A percentile compares a stretch with the other conserved stretches of the same genome.
These are phyloP conservation scores for Smutsia temminckii DNA, from an alignment of 2,797 vertebrate species.

Conservation along the genomic window DNA sequence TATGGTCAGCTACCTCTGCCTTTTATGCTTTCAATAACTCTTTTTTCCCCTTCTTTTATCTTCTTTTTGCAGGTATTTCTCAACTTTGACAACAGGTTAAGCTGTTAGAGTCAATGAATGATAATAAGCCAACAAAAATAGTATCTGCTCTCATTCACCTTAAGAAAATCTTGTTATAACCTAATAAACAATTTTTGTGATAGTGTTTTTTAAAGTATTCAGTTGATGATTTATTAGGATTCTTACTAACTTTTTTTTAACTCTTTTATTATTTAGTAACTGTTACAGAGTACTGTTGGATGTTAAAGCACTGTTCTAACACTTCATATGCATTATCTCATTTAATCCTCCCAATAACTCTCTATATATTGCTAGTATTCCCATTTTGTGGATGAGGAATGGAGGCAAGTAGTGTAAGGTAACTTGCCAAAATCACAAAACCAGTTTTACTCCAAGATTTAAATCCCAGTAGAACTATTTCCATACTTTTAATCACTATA, in stretches of 20 bases:
- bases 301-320: neutral
- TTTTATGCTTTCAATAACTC: neutral
- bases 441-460: neutral
- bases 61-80: constrained; percentile 5
- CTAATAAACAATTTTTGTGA: constrained; percentile 20
- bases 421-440: constrained; percentile 6
- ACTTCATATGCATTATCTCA: neutral
- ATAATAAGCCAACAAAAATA: neutral
- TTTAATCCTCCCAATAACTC: constrained; percentile 1
- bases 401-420: neutral
- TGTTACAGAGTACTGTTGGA: neutral
- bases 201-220: neutral
- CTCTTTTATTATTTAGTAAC: neutral
- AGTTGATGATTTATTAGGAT: neutral
- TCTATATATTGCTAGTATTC: neutral
- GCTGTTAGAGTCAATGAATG: neutral
- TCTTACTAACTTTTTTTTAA: neutral
- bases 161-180: constrained; percentile 31
- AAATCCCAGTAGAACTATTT: neutral
- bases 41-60: neutral
- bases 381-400: constrained; percentile 17
- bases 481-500: neutral
- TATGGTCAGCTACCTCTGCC: neutral
- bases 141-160: neutral
- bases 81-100: constrained; percentile 4